These are phyloP conservation scores for Priocnemis perturbator DNA, from an alignment of 2,888 invertebrate genomes.

Conservation along the genomic window DNA sequence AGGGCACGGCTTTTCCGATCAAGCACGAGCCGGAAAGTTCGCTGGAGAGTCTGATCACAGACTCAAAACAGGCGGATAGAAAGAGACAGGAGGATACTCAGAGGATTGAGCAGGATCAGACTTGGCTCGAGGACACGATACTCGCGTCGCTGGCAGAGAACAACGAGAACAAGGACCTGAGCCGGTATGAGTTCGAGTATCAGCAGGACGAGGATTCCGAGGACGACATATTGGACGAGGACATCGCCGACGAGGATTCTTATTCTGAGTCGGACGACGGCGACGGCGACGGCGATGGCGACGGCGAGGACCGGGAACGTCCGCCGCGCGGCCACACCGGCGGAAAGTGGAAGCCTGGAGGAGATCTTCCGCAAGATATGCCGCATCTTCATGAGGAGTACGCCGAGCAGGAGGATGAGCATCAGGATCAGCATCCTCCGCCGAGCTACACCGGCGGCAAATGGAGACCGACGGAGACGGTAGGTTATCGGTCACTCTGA, in stretches of 20 bases:
- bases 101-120: conserved; percentile 57
- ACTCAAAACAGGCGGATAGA: conserved; percentile 48
- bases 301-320: conserved; percentile 75
- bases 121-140: conserved; percentile 69
- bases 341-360: conserved; percentile 85
- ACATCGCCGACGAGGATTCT: conserved; percentile 77
- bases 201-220: conserved; percentile 68
- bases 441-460: conserved; percentile 80
- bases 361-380: conserved; percentile 60
- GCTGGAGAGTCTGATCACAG: conserved; percentile 49
- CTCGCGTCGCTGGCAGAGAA: conserved; percentile 62
- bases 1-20: conserved; percentile 32
- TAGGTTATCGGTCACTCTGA: neutral
- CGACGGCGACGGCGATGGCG: no score
- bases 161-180: conserved; percentile 59
- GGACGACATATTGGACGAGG: conserved; percentile 69
- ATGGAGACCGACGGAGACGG: conserved; percentile 78
- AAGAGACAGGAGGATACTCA: conserved; percentile 61
- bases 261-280: conserved; percentile 79
- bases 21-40: conserved; percentile 52
- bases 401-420: conserved; percentile 60
- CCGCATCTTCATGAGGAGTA: conserved; percentile 72
- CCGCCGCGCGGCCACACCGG: conserved; percentile 80
- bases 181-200: conserved; percentile 65
- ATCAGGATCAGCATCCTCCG: conserved; percentile 72